Conservation (phyloP, 2,797 vertebrate genomes). For the Eulemur coronatus region DNA sequence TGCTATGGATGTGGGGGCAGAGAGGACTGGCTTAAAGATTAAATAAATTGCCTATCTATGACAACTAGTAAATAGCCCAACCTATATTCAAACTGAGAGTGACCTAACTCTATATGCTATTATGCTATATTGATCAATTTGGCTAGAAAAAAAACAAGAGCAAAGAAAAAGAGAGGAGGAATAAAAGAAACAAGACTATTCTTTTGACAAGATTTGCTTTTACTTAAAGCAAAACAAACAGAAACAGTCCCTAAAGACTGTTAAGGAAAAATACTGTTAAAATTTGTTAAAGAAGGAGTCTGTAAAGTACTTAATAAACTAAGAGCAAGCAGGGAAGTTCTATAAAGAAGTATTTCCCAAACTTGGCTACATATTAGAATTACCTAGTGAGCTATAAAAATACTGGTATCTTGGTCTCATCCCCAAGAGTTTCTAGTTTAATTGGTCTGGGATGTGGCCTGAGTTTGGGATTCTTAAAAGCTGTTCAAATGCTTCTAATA, state of each 20-base stretch:
- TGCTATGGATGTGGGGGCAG: not conserved
- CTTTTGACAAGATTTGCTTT: conserved; percentile 35
- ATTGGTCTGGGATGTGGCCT: conserved; percentile 25
- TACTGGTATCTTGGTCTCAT: not conserved
- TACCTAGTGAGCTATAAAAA: conserved; percentile 35
- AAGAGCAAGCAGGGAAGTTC: not conserved
- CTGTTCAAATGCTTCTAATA: conserved; percentile 1
- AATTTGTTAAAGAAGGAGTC: conserved; percentile 1
- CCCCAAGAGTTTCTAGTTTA: conserved; percentile 19
- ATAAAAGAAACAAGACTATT: conserved; percentile 9
- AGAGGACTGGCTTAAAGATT: not conserved
- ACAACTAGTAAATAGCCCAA: conserved; percentile 11
- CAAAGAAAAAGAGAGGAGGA: not conserved
- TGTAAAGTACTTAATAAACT: conserved; percentile 25
- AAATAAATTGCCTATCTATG: not conserved
- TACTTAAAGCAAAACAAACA: conserved; percentile 49
- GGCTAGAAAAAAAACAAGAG: not conserved
- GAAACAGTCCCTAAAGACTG: conserved; percentile 33
- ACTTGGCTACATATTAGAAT: not conserved
- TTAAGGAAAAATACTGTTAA: conserved; percentile 29
- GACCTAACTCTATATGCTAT: not conserved
- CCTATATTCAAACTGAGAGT: not conserved
- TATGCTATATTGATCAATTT: not conserved
- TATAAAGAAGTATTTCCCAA: conserved; percentile 11
- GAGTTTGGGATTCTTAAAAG: conserved; percentile 22